phyloP scores from a whole-genome alignment of 2,888 invertebrate genomes.

The Drosophila koepferae region DNA sequence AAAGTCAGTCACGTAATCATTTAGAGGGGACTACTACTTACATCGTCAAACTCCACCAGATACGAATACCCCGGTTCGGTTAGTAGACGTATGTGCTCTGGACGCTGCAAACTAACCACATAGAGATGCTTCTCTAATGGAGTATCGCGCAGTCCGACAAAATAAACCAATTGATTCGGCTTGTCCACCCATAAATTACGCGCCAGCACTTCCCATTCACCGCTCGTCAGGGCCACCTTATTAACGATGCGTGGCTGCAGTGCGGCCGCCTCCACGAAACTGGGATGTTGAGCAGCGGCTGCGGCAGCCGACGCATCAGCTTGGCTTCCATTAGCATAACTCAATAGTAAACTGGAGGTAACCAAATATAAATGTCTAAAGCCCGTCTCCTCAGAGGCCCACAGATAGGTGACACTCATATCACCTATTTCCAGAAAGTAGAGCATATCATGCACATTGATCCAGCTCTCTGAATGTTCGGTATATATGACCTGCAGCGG shows the following conservation, averaged over 20 bases:
- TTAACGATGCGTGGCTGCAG: slow-evolving; percentile 88
- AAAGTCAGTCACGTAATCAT: background rate
- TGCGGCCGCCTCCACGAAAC: slow-evolving; percentile 77
- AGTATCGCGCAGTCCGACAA: slow-evolving; percentile 95
- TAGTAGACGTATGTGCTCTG: slow-evolving; percentile 90
- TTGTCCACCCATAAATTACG: slow-evolving; percentile 95
- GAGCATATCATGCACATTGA: slow-evolving; percentile 96
- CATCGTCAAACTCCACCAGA: slow-evolving; percentile 92
- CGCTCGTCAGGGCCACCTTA: slow-evolving; percentile 91
- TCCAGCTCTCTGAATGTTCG: slow-evolving; percentile 91
- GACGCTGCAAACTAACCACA: slow-evolving; percentile 90
- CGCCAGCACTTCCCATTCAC: slow-evolving; percentile 97
- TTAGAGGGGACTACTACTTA: slow-evolving; percentile 74
- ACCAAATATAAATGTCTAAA: slow-evolving; percentile 94
- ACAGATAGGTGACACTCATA: slow-evolving; percentile 89
- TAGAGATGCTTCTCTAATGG: slow-evolving; percentile 97
- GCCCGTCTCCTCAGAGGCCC: slow-evolving; percentile 97
- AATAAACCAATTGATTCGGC: slow-evolving; percentile 92
- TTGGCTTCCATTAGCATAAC: slow-evolving; percentile 86
- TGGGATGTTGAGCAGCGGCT: slow-evolving; percentile 62
- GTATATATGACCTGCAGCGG: slow-evolving; percentile 85
- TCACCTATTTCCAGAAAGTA: slow-evolving; percentile 89
- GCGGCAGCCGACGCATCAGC: slow-evolving; percentile 51
- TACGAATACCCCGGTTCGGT: slow-evolving; percentile 95
- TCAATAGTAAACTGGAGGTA: slow-evolving; percentile 87